Percentiles rank a stretch among this genome's conserved stretches.
Evolutionary conservation across 2,888 invertebrate species (phyloP).

Genomic region (Pterostichus madidus): DNA sequence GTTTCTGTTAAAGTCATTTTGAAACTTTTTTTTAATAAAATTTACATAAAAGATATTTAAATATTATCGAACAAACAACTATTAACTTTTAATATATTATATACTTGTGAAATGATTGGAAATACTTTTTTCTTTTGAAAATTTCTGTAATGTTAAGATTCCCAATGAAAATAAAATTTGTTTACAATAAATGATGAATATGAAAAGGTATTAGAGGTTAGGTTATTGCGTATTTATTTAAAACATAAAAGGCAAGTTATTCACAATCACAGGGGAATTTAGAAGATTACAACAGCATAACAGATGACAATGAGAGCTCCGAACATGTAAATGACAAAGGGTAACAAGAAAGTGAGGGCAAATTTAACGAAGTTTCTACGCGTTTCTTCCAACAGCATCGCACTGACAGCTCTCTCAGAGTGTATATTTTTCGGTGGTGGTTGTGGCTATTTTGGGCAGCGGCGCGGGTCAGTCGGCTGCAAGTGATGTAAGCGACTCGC

Average conservation of each 20-base stretch:
- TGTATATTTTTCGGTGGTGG: conserved; percentile 34
- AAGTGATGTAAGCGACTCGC: conserved; percentile 61
- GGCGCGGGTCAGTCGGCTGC: conserved; percentile 26
- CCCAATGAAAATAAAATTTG: no score
- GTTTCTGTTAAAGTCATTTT: conserved; percentile 42
- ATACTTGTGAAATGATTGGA: neutral
- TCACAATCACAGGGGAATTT: conserved; percentile 5
- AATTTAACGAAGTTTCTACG: conserved; percentile 1
- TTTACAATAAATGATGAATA: neutral
- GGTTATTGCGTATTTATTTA: neutral
- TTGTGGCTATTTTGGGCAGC: conserved; percentile 27
- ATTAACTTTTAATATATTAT: neutral
- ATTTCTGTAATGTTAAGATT: no score
- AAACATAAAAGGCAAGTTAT: neutral
- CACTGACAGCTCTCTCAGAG: conserved; percentile 14
- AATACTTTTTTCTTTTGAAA: no score
- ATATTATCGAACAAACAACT: neutral
- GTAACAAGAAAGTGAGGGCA: conserved; percentile 17
- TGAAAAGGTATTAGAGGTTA: conserved; percentile 5
- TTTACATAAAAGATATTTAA: neutral
- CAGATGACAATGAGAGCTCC: conserved; percentile 24
- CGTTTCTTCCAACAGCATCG: conserved; percentile 29
- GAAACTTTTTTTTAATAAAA: neutral
- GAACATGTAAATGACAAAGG: conserved; percentile 20
- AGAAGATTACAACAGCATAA: conserved; percentile 26